phyloP scores from a whole-genome alignment of 2,888 invertebrate genomes.

The Athalia circularis region DNA sequence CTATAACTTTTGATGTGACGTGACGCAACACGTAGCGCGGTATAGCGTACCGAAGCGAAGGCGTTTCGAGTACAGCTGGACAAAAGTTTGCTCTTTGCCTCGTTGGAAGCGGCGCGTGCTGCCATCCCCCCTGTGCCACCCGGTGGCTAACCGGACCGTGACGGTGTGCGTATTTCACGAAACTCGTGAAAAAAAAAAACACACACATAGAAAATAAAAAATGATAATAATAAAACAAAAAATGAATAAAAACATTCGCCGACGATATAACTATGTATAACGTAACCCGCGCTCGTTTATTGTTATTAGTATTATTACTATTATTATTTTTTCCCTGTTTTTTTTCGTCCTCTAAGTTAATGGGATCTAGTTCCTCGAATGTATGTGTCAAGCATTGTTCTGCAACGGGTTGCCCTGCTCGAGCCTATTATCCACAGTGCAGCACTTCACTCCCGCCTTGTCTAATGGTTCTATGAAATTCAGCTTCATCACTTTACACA shows the following conservation, averaged over 20 bases:
- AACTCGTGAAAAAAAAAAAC: constrained; percentile 47
- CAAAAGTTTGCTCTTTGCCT: constrained; percentile 29
- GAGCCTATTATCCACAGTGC: constrained; percentile 33
- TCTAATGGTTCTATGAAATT: constrained; percentile 30
- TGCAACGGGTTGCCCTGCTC: constrained; percentile 37
- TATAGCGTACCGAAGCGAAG: not conserved
- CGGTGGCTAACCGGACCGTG: constrained; percentile 43
- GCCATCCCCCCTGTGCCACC: constrained; percentile 36
- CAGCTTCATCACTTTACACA: not conserved
- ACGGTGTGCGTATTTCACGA: constrained; percentile 49
- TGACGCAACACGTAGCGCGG: too few relatives aligned
- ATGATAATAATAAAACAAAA: too few relatives aligned
- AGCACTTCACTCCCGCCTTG: constrained; percentile 30
- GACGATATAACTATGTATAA: constrained; percentile 36
- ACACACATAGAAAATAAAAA: too few relatives aligned
- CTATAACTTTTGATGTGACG: too few relatives aligned
- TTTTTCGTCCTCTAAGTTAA: constrained; percentile 42
- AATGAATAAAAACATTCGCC: too few relatives aligned
- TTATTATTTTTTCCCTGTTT: constrained; percentile 43
- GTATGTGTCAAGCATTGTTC: constrained; percentile 46
- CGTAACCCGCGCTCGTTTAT: constrained; percentile 34
- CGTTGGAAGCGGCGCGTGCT: constrained; percentile 42
- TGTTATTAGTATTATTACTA: not conserved
- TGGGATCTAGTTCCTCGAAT: constrained; percentile 49
- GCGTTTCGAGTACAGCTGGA: constrained; percentile 1